Percentiles rank a stretch among this genome's conserved stretches.
Conservation (phyloP, 2,888 invertebrate species). For the Nemotelus nigrinus region DNA sequence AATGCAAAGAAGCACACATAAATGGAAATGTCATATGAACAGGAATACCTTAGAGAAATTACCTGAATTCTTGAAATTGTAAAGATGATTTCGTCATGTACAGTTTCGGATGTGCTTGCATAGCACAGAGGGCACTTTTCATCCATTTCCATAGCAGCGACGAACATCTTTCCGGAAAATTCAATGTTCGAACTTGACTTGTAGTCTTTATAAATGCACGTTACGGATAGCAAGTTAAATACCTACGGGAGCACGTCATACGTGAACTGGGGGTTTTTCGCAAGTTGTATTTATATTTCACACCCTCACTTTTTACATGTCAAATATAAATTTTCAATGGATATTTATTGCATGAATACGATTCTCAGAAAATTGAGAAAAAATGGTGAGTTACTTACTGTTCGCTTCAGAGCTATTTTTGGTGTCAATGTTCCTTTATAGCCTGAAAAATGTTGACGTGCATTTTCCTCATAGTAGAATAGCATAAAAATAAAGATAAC, state of each 20-base stretch:
- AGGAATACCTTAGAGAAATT: conserved; percentile 39
- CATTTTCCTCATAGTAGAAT: too few species aligned
- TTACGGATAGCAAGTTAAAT: conserved; percentile 38
- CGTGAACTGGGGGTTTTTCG: conserved; percentile 35
- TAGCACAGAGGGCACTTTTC: conserved; percentile 17
- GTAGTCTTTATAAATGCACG: conserved; percentile 24
- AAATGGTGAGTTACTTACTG: too few species aligned
- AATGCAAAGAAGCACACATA: conserved; percentile 26
- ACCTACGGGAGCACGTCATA: conserved; percentile 36
- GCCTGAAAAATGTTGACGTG: too few species aligned
- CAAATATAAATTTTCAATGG: neutral
- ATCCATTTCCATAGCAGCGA: conserved; percentile 13
- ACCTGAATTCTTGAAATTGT: conserved; percentile 36
- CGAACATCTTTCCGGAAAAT: conserved; percentile 1
- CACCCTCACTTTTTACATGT: conserved; percentile 1
- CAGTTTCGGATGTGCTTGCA: conserved; percentile 4
- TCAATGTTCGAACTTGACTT: conserved; percentile 34
- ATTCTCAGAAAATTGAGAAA: too few species aligned
- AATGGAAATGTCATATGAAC: conserved; percentile 38
- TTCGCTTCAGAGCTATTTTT: too few species aligned
- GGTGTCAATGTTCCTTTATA: too few species aligned
- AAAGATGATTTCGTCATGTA: conserved; percentile 15
- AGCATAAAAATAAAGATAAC: too few species aligned
- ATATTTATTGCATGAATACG: neutral
- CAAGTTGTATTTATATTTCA: conserved; percentile 31